A percentile compares a stretch with the other conserved stretches of the same genome.
These are phyloP conservation scores for Apodemia hepburni DNA, from an alignment of 2,888 invertebrate genomes.

Conservation along the genomic window DNA sequence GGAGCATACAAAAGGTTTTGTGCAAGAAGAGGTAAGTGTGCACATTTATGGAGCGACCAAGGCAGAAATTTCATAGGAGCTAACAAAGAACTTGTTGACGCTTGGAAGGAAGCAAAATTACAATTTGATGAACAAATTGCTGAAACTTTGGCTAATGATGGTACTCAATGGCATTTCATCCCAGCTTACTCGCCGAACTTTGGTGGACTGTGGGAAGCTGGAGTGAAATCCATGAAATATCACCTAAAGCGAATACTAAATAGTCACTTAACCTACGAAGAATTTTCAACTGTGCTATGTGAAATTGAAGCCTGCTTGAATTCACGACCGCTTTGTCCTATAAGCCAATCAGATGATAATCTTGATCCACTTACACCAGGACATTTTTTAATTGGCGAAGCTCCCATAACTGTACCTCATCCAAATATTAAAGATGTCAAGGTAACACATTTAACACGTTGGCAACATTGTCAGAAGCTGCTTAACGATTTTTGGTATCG, in stretches of 20 bases:
- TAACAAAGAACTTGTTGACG: conserved; percentile 25
- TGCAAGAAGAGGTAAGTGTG: conserved; percentile 29
- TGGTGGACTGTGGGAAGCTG: neutral
- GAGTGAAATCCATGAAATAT: neutral
- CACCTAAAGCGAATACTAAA: neutral
- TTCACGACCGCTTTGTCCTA: neutral
- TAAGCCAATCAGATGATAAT: neutral
- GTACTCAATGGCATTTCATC: conserved; percentile 5
- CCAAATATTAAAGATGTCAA: neutral
- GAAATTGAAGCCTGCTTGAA: neutral
- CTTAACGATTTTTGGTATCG: neutral
- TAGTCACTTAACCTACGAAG: neutral
- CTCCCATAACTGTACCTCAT: neutral
- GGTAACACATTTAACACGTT: neutral
- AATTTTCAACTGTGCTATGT: neutral
- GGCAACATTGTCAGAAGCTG: neutral
- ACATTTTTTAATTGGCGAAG: neutral
- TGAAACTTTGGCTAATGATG: conserved; percentile 2
- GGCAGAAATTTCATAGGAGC: conserved; percentile 32
- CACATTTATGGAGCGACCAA: conserved; percentile 30
- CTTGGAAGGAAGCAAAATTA: conserved; percentile 26
- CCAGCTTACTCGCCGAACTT: neutral
- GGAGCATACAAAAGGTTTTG: conserved; percentile 34
- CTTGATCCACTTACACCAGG: neutral
- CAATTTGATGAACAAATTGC: conserved; percentile 19